A percentile compares a stretch with the other conserved stretches of the same genome.
Conservation (phyloP, 2,797 vertebrate species). For the Thripadectes ignobilis region DNA sequence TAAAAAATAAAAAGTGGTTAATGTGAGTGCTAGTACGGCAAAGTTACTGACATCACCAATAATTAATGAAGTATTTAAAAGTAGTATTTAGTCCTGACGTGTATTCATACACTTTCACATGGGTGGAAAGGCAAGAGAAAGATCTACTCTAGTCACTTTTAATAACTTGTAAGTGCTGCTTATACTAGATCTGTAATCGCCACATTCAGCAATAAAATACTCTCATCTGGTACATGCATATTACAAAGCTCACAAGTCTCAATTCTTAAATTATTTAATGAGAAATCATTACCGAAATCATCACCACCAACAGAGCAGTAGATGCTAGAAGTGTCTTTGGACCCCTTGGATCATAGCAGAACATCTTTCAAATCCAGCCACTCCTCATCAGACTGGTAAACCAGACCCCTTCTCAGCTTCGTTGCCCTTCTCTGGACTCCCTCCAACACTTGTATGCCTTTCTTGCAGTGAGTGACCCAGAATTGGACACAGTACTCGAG, state of each 20-base stretch:
- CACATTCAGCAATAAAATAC: background rate
- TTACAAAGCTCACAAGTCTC: background rate
- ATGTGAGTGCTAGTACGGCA: background rate
- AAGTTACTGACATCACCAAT: background rate
- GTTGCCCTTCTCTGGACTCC: background rate
- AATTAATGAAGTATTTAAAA: background rate
- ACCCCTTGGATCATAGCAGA: background rate
- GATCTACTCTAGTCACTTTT: background rate
- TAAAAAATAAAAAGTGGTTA: background rate
- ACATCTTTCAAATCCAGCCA: background rate
- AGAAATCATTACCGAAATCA: background rate
- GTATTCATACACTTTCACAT: background rate
- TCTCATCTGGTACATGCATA: background rate
- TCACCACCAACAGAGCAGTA: background rate
- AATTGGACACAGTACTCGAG: background rate
- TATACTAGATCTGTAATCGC: background rate
- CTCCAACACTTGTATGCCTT: background rate
- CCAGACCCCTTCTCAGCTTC: background rate
- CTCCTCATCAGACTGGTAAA: background rate
- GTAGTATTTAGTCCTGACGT: background rate
- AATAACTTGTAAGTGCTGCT: background rate
- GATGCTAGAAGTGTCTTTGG: background rate
- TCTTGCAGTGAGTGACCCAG: background rate
- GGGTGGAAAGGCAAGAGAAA: background rate
- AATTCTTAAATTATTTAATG: background rate